phyloP scores from a whole-genome alignment of 2,797 vertebrate genomes.

The Sebastes itinus region DNA sequence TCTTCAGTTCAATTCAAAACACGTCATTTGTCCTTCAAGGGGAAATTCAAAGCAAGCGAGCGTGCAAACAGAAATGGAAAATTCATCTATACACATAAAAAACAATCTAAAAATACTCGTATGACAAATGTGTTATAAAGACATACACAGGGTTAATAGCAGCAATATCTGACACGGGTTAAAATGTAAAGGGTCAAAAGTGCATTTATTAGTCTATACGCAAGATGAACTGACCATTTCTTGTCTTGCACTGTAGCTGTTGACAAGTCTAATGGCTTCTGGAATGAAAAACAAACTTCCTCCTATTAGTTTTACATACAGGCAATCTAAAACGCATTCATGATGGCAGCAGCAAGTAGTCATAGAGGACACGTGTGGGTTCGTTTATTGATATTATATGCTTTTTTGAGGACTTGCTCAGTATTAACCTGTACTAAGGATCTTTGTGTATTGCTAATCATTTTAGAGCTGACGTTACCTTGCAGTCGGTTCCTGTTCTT shows the following conservation, averaged over 20 bases:
- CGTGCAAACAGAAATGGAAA: neutral
- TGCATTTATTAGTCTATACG: too few relatives aligned
- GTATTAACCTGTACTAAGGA: neutral
- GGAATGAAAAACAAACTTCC: neutral
- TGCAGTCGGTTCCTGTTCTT: neutral
- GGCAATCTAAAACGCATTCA: neutral
- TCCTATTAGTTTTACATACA: neutral
- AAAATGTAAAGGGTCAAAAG: neutral
- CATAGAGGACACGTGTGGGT: neutral
- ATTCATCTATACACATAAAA: neutral
- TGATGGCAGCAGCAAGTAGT: neutral
- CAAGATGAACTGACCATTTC: neutral
- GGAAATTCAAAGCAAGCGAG: neutral
- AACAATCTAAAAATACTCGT: too few relatives aligned
- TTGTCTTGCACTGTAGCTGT: neutral
- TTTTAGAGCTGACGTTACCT: neutral
- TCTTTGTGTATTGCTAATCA: neutral
- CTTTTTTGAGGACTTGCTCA: neutral
- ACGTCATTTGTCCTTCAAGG: accelerated
- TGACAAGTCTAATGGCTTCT: neutral
- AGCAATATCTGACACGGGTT: neutral
- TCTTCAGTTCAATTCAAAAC: neutral
- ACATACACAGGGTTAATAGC: neutral
- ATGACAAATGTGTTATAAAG: neutral
- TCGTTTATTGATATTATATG: neutral